Percentiles rank a stretch among this genome's conserved stretches.
Conservation (phyloP, 2,113 vertebrate genomes). For the Rhynchopsitta pachyrhyncha region DNA sequence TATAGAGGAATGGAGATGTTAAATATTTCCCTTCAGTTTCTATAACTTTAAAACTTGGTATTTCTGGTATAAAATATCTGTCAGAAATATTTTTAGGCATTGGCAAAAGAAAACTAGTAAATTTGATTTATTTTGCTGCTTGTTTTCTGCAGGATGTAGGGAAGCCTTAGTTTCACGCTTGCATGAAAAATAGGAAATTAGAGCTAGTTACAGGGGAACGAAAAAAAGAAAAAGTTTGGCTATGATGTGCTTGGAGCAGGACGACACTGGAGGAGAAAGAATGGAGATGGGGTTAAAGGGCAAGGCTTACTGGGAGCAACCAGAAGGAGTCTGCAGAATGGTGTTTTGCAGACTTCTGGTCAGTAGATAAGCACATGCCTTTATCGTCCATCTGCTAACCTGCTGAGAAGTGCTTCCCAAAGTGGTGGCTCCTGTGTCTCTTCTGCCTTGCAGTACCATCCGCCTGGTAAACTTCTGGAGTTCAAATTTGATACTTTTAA, state of each 20-base stretch:
- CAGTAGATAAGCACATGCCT: neutral
- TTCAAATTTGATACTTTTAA: neutral
- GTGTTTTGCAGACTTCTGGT: neutral
- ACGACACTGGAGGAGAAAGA: neutral
- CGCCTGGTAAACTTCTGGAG: neutral
- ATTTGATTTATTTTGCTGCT: neutral
- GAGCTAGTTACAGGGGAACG: neutral
- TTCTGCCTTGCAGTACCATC: neutral
- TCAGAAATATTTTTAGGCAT: neutral
- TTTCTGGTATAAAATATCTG: neutral
- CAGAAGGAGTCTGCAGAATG: neutral
- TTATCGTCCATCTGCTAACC: neutral
- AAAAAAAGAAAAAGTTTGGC: neutral
- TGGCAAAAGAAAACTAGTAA: neutral
- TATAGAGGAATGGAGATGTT: neutral
- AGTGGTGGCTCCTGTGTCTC: neutral
- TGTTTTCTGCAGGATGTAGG: accelerated
- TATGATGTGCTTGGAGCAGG: neutral
- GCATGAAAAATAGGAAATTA: neutral
- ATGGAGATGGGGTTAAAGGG: neutral
- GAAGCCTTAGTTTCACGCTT: neutral
- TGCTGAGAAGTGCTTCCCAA: neutral
- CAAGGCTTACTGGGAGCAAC: neutral
- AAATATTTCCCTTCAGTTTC: neutral
- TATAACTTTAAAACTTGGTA: neutral